Conservation (phyloP, 2,797 vertebrate species). For the Poecilia wingei region DNA sequence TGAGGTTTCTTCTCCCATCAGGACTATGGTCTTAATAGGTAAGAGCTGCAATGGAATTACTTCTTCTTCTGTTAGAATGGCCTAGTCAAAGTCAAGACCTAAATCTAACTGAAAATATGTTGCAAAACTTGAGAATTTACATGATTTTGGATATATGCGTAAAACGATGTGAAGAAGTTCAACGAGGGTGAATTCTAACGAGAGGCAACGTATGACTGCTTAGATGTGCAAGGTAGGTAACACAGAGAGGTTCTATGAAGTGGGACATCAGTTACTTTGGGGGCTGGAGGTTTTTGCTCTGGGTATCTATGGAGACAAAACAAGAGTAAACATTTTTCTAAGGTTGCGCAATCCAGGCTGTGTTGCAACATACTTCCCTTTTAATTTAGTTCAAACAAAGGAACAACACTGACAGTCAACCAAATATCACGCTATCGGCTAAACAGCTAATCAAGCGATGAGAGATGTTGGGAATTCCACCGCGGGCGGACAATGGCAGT, state of each 20-base stretch:
- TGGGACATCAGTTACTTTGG: not conserved
- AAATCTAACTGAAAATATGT: not conserved
- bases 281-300: not conserved
- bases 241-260: not conserved
- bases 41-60: not conserved
- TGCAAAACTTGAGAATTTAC: not conserved
- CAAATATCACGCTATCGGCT: conserved; percentile 43
- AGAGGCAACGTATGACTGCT: not conserved
- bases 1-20: not conserved
- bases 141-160: not conserved
- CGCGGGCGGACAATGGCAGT: conserved; percentile 50
- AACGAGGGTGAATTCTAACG: not conserved
- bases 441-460: conserved; percentile 64
- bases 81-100: not conserved
- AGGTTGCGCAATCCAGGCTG: conserved; percentile 28
- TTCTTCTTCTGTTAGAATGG: not conserved
- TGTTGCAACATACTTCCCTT: conserved; percentile 17
- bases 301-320: conserved; percentile 8
- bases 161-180: not conserved
- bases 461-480: conserved; percentile 61
- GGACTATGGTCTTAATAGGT: not conserved
- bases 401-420: conserved; percentile 39
- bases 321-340: conserved; percentile 24
- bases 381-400: conserved; percentile 35
- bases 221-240: not conserved